Evolutionary conservation across 2,113 vertebrate genomes (phyloP).

Genomic region (Geothlypis trichas): DNA sequence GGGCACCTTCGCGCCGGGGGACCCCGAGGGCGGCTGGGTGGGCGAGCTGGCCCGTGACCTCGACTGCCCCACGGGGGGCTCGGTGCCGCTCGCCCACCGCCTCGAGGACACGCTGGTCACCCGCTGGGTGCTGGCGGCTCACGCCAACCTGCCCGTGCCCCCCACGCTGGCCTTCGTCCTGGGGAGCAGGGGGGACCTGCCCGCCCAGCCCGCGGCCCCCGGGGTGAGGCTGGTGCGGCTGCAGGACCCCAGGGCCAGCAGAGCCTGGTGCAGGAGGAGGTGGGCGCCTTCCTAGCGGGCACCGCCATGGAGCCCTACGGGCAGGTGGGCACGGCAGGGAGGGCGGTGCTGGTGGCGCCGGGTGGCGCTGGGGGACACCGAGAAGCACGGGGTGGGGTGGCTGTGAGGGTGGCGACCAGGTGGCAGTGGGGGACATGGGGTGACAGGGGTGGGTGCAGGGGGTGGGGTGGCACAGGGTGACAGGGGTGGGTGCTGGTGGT

Average conservation of each 20-base stretch:
- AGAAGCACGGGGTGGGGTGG: not conserved
- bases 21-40: slow-evolving; percentile 37
- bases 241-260: slow-evolving; percentile 64
- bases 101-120: slow-evolving; percentile 73
- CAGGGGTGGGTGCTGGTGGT: rapidly evolving
- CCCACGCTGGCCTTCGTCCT: slow-evolving; percentile 75
- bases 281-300: slow-evolving; percentile 68
- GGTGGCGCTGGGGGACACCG: rapidly evolving
- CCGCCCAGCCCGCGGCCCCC: not conserved
- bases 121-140: slow-evolving; percentile 69
- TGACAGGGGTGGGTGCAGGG: no score
- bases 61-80: slow-evolving; percentile 77
- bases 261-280: slow-evolving; percentile 61
- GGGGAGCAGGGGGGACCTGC: not conserved
- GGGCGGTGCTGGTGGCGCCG: not conserved
- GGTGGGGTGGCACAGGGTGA: not conserved
- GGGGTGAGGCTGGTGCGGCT: slow-evolving; percentile 67
- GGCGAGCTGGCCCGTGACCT: slow-evolving; percentile 69
- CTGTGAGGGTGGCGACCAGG: not conserved
- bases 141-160: slow-evolving; percentile 55
- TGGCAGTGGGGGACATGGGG: not conserved
- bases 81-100: slow-evolving; percentile 57
- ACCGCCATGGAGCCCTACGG: slow-evolving; percentile 57
- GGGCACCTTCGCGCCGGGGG: slow-evolving; percentile 36
- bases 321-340: slow-evolving; percentile 54